These are phyloP conservation scores for Sphecodes monilicornis DNA, from an alignment of 2,888 invertebrate genomes.

Conservation along the genomic window DNA sequence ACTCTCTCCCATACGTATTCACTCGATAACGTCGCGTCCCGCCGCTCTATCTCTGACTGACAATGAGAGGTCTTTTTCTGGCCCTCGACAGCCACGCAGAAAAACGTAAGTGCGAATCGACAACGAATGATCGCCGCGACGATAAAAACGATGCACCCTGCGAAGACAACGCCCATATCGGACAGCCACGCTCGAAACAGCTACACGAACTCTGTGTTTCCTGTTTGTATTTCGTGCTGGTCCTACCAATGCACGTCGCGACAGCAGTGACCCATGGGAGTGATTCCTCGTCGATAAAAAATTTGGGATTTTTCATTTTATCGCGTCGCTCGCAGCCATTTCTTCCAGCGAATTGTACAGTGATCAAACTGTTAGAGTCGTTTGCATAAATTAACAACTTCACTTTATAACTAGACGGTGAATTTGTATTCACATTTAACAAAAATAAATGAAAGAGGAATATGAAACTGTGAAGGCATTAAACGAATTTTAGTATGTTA, in stretches of 20 bases:
- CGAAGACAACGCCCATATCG: conserved; percentile 34
- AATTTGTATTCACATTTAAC: no score
- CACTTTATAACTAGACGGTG: no score
- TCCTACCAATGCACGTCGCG: background rate
- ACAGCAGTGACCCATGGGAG: background rate
- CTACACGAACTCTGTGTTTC: background rate
- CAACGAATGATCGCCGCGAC: conserved; percentile 51
- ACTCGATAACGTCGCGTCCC: conserved; percentile 30
- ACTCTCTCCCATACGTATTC: conserved; percentile 32
- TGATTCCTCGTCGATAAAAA: background rate
- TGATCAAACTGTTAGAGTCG: background rate
- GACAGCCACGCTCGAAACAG: conserved; percentile 38
- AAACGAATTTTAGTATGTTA: no score
- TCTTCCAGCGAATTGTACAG: background rate
- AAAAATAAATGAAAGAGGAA: no score
- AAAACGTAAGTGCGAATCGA: conserved; percentile 55
- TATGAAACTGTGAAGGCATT: no score
- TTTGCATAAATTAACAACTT: no score
- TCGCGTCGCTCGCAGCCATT: background rate
- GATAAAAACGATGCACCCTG: conserved; percentile 43
- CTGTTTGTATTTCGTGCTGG: background rate
- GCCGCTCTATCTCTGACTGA: background rate
- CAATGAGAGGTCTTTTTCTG: conserved; percentile 11
- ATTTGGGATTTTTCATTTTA: background rate
- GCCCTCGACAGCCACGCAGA: conserved; percentile 42